Base-by-base conservation (phyloP, 2,888 invertebrate species). In the Ichneumoninae sp. region DNA sequence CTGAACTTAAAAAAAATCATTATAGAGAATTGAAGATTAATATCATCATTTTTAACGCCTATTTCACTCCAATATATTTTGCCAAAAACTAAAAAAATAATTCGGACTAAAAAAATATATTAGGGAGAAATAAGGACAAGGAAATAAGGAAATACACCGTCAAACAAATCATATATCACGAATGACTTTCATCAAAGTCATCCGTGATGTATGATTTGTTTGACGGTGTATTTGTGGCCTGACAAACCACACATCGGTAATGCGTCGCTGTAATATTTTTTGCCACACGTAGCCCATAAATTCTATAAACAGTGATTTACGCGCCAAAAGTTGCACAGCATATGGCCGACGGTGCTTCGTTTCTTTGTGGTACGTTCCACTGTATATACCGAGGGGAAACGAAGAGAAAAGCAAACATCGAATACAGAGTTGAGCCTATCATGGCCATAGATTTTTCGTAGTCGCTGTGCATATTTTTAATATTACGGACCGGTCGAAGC, bases 381-480 rank as follows among this genome's bases (percentile, higher is more conserved):
- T 7, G 40, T 30, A 5, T 33, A 33, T 44, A 33, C 6, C 47
- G 33, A 68, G 19, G 19, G 33, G 57, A 52, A 16, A 50, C 52
- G 36, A n/a, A 52, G 44, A 54, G 69, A 26, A 80, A 76, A 54
- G 80, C 72, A 81, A 84, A 84, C 65, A 78, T 40, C 4, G 30
- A 33, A 52, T 50, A 60, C 57, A 44, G 10, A 8, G 47, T 74
- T 19, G 30, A 71, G 33, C 54, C 44, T 60, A 50, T 66, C 10
- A 16, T 22, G 50, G 16, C 74, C 71, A 40, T 54, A 65, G 57
- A 19, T 72, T 52, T 78, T 33, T 44, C 78, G 19, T 50, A 69
- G 68, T 40, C 36, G 5, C 10, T 66, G 50, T 84, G 80, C 62
- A 84, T 84, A 84, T 81, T 81, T 74, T 84, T 84, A 65, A 26